A percentile compares a stretch with the other conserved stretches of the same genome.
Conservation (phyloP, 2,113 vertebrate genomes). For the Illadopsis cleaveri region DNA sequence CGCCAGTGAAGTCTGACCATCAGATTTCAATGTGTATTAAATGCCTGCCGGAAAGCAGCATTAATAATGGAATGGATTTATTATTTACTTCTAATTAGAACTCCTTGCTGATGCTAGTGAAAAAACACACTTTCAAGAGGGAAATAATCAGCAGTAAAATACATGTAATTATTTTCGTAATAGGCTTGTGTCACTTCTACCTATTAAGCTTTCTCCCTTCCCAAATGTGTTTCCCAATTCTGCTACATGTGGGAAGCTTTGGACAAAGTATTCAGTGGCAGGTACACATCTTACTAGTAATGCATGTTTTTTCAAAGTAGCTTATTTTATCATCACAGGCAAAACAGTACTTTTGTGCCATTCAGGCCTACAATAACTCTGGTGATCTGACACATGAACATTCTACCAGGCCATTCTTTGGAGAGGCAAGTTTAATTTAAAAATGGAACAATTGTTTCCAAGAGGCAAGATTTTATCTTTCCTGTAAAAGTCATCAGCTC, state of each 20-base stretch:
- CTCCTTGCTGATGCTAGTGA: background rate
- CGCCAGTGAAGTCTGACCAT: background rate
- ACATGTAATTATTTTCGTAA: background rate
- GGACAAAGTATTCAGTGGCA: background rate
- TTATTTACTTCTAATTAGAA: conserved; percentile 15
- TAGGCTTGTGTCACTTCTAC: background rate
- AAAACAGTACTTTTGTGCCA: background rate
- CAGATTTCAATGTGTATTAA: background rate
- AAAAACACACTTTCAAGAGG: background rate
- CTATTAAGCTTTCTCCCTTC: background rate
- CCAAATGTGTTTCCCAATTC: background rate
- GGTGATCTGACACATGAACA: background rate
- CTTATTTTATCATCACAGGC: background rate
- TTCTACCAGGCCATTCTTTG: background rate
- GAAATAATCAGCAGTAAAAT: background rate
- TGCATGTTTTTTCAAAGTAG: background rate
- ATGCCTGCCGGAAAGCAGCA: background rate
- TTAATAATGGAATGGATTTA: background rate
- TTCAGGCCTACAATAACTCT: background rate
- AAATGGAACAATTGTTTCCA: background rate
- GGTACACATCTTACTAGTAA: background rate
- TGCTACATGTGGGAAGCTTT: background rate
- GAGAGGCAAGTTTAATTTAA: background rate
- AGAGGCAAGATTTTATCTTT: conserved; percentile 34
- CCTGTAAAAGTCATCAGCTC: background rate